A percentile compares a stretch with the other conserved stretches of the same genome.
Evolutionary conservation across 35 echinoderm and acorn worm genomes (phyloP).

Genomic region (Apostichopus parvimensis): DNA sequence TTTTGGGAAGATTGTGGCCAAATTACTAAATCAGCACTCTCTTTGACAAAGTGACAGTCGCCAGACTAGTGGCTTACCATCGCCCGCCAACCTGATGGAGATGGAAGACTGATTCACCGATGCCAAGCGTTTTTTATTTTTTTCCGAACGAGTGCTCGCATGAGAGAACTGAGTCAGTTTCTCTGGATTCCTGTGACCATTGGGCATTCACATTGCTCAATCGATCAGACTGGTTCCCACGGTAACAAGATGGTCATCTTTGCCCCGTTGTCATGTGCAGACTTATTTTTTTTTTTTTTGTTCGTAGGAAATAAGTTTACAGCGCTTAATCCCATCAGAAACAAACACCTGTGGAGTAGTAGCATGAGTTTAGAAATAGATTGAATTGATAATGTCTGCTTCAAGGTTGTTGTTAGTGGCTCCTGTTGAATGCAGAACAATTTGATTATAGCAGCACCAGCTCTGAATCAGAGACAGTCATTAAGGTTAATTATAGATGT

Average conservation of each 20-base stretch:
- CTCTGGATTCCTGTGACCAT: slow-evolving; percentile 32
- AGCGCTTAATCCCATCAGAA: slow-evolving; percentile 38
- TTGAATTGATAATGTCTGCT: slow-evolving; percentile 52
- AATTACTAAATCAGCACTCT: background rate
- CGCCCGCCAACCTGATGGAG: too few species aligned
- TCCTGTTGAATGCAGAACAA: slow-evolving; percentile 58
- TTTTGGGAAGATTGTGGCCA: background rate
- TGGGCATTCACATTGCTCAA: slow-evolving; percentile 54
- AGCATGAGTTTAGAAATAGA: background rate
- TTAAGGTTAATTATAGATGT: slow-evolving; percentile 50
- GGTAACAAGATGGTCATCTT: slow-evolving; percentile 44
- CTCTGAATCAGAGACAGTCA: slow-evolving; percentile 23
- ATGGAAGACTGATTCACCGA: background rate
- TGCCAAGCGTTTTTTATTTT: background rate
- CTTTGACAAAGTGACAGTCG: background rate
- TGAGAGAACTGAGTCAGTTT: slow-evolving; percentile 31
- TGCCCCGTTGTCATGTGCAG: slow-evolving; percentile 4
- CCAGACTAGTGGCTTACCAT: background rate
- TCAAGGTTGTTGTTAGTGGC: slow-evolving; percentile 31
- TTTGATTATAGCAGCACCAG: slow-evolving; percentile 26
- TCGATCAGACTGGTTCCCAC: slow-evolving; percentile 45
- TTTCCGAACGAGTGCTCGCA: background rate
- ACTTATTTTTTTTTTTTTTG: background rate
- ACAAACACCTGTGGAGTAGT: slow-evolving; percentile 52
- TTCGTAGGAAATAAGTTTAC: slow-evolving; percentile 18